Conservation (phyloP, 2,888 invertebrate genomes). For the Axea sp. region DNA sequence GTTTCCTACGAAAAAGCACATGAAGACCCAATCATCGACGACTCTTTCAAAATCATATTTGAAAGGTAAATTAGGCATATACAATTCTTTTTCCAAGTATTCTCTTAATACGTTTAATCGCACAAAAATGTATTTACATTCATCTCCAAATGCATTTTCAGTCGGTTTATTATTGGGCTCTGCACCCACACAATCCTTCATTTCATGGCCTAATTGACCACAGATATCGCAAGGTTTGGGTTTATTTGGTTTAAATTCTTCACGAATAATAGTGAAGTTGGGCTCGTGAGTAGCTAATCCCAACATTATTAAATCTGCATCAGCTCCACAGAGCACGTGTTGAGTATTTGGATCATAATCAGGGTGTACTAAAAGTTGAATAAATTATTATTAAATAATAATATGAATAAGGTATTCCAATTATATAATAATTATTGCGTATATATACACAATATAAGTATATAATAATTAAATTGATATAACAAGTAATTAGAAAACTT, state of each 20-base stretch:
- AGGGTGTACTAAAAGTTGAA: conserved; percentile 85
- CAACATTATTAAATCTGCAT: conserved; percentile 98
- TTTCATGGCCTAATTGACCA: conserved; percentile 93
- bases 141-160: conserved; percentile 83
- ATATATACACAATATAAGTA: no score
- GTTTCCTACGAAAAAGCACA: conserved; percentile 99
- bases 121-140: conserved; percentile 94
- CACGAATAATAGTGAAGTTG: conserved; percentile 98
- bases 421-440: no score
- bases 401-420: no score
- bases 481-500: no score
- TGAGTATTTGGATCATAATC: conserved; percentile 99
- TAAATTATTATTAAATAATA: no score
- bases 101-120: conserved; percentile 95
- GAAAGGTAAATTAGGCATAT: conserved; percentile 96
- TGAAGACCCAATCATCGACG: conserved; percentile 98
- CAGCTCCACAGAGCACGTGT: conserved; percentile 98
- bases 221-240: conserved; percentile 98
- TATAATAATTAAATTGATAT: no score
- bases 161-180: conserved; percentile 83
- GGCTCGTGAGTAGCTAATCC: conserved; percentile 99
- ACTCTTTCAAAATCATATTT: conserved; percentile 96
- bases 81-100: conserved; percentile 93
- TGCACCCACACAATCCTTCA: conserved; percentile 93
- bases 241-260: conserved; percentile 99